Evolutionary conservation across 2,797 vertebrate species (phyloP).

Genomic region (Sebastes kiyomatsui): DNA sequence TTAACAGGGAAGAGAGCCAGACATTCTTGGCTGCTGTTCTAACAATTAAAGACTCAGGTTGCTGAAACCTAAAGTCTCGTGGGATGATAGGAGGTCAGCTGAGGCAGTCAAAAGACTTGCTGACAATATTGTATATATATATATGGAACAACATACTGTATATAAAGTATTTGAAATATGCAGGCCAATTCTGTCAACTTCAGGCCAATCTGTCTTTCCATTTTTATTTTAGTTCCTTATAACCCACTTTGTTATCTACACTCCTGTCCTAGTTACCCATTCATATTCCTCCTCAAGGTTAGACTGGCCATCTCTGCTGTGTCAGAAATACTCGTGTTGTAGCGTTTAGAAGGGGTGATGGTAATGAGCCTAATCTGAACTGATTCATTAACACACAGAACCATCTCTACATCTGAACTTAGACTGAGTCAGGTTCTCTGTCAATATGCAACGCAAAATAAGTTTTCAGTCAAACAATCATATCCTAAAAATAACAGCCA

Average conservation of each 20-base stretch:
- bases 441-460: not conserved
- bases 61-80: not conserved
- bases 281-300: slow-evolving; percentile 48
- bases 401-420: not conserved
- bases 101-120: not conserved
- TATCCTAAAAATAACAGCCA: not conserved
- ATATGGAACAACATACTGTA: not conserved
- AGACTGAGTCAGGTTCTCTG: not conserved
- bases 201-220: not conserved
- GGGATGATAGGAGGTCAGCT: not conserved
- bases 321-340: not conserved
- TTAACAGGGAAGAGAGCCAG: slow-evolving; percentile 3
- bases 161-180: not conserved
- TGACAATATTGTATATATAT: not conserved
- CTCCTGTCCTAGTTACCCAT: slow-evolving; percentile 47
- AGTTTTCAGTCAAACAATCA: not conserved
- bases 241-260: slow-evolving; percentile 57
- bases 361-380: not conserved
- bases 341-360: not conserved
- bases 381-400: not conserved
- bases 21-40: not conserved
- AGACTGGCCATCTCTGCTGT: slow-evolving; percentile 27
- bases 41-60: not conserved
- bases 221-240: slow-evolving; percentile 34
- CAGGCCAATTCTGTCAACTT: slow-evolving; percentile 9